phyloP scores from a whole-genome alignment of 1,140 invertebrate genomes.

The Tetragonula clypearis region DNA sequence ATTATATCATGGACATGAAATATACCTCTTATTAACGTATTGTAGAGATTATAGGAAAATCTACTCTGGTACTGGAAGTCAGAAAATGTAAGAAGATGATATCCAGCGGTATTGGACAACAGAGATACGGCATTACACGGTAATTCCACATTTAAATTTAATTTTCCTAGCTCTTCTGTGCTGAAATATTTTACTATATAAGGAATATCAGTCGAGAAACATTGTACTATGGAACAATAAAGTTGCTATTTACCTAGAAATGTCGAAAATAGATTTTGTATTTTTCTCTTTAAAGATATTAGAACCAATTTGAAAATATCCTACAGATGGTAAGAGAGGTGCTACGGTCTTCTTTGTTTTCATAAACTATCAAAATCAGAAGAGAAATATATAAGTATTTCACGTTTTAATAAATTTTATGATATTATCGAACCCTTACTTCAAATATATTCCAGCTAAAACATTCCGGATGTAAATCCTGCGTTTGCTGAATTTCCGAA shows the following conservation, averaged over 20 bases:
- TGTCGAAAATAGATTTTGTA: conserved; percentile 75
- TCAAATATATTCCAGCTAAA: conserved; percentile 68
- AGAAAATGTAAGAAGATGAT: conserved; percentile 76
- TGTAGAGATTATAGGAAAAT: conserved; percentile 79
- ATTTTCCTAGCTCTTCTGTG: conserved; percentile 71
- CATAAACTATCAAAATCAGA: conserved; percentile 22
- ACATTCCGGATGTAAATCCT: conserved; percentile 8
- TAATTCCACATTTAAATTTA: conserved; percentile 72
- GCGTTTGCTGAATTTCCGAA: conserved; percentile 36
- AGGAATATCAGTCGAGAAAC: conserved; percentile 12
- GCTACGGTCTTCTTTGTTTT: conserved; percentile 49
- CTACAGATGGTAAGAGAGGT: conserved; percentile 71
- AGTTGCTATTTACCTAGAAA: conserved; percentile 65
- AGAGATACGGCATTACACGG: conserved; percentile 77
- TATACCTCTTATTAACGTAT: conserved; percentile 73
- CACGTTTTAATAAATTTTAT: not conserved
- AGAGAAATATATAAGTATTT: not conserved
- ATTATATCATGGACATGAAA: not conserved
- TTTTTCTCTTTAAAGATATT: conserved; percentile 69
- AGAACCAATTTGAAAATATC: conserved; percentile 76
- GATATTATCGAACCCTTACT: conserved; percentile 24
- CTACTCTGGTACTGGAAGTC: conserved; percentile 75
- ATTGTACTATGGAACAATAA: not conserved
- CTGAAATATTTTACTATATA: conserved; percentile 56
- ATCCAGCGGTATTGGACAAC: conserved; percentile 74